phyloP scores from a whole-genome alignment of 2,888 invertebrate genomes.

The Netelia inedita region DNA sequence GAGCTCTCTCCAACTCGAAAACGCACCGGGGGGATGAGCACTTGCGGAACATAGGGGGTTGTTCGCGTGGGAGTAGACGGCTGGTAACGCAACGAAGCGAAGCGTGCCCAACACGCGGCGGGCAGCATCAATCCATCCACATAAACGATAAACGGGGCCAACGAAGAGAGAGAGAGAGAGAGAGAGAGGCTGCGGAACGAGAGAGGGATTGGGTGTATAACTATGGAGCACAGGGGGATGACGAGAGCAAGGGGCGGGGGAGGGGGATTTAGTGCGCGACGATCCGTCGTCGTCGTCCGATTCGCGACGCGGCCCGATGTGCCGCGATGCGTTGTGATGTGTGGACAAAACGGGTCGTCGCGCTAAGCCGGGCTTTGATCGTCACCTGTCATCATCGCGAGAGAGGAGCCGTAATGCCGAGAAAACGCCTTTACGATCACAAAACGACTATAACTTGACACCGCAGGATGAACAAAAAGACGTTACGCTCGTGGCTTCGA shows the following conservation, averaged over 20 bases:
- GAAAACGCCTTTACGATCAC: constrained; percentile 30
- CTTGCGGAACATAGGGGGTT: constrained; percentile 70
- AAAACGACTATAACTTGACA: constrained; percentile 36
- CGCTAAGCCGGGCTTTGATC: constrained; percentile 82
- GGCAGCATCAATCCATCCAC: constrained; percentile 84
- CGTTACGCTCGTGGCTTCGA: neutral
- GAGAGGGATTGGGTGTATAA: constrained; percentile 42
- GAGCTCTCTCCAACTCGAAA: constrained; percentile 78
- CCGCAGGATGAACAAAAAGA: neutral
- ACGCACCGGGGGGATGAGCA: constrained; percentile 74
- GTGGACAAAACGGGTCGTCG: constrained; percentile 82
- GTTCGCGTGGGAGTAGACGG: constrained; percentile 86
- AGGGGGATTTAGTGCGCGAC: constrained; percentile 50
- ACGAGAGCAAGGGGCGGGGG: constrained; percentile 24
- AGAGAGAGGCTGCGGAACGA: constrained; percentile 46
- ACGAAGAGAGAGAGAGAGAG: constrained; percentile 47
- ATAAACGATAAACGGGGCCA: constrained; percentile 81
- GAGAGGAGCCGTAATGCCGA: constrained; percentile 42
- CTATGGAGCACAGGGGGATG: neutral
- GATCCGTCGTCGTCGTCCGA: constrained; percentile 59
- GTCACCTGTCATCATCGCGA: constrained; percentile 79
- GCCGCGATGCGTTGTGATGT: constrained; percentile 74
- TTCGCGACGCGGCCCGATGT: constrained; percentile 59
- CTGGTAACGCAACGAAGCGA: constrained; percentile 83
- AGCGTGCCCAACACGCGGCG: constrained; percentile 83